Base-by-base conservation (phyloP, 92 coral and sea anemone genomes). In the Nematostella vectensis region DNA sequence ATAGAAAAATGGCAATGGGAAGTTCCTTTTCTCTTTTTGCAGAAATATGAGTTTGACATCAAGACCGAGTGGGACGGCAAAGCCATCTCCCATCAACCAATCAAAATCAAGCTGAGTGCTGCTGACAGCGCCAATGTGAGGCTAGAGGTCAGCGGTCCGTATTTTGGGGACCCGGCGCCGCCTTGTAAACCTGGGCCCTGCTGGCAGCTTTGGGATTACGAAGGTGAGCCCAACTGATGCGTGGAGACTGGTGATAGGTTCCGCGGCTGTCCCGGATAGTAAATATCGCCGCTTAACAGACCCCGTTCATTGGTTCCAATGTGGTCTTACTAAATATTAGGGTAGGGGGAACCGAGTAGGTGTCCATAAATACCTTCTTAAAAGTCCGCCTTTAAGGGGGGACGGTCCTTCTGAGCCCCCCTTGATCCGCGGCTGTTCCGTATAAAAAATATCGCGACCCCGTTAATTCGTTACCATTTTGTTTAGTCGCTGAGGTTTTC, bases 401-500 rank as follows among this genome's bases (percentile, higher is more conserved):
- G n/a, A n/a, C n/a, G n/a, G n/a, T n/a, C n/a, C n/a, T n/a, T n/a
- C n/a, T n/a, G n/a, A n/a, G n/a, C n/a, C n/a, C n/a, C n/a, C n/a
- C n/a, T n/a, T n/a, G n/a, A n/a, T n/a, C n/a, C n/a, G n/a, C n/a
- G n/a, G n/a, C n/a, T n/a, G n/a, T n/a, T n/a, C n/a, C n/a, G n/a
- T n/a, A n/a, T n/a, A n/a, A n/a, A n/a, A n/a, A n/a, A n/a, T n/a
- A n/a, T n/a, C n/a, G n/a, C n/a, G n/a, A n/a, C n/a, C n/a, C n/a
- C n/a, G n/a, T n/a, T n/a, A n/a, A n/a, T n/a, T n/a, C n/a, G n/a
- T n/a, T n/a, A n/a, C n/a, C n/a, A n/a, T n/a, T 22, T 33, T 44
- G 11, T 24, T 39, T 67, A 93, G 99, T 93, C 57, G 99, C 89
- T 1, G 99, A 93, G 30, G 79, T 93, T 31, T 93, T 93, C 70